Evolutionary conservation across 2,888 invertebrate species (phyloP), one percentile per base, ranked within the genome.

Genomic region (Philereme vetulata): DNA sequence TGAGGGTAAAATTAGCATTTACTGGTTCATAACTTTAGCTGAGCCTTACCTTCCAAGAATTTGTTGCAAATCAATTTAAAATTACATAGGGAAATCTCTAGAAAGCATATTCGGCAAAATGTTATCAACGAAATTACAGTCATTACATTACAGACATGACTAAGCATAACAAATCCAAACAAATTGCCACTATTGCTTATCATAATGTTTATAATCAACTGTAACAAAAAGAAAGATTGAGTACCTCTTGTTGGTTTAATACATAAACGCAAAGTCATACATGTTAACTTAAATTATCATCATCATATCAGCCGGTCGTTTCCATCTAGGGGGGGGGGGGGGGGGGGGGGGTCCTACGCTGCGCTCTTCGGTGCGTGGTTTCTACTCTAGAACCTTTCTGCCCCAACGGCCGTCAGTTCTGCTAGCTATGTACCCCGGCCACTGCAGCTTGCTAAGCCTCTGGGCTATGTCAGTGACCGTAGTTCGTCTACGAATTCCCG

Each of bases 151-250:
- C 21, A 53, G 38, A 36, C 40, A 47, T 46, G 34, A 34, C 46
- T 5, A 51, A 46, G 46, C 51, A 44, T 52, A 47, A 51, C 40
- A 35, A 51, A 57, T 57, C 5, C 5, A 42, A 35, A 42, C 51
- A 47, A 57, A 57, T 51, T 57, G 46, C 51, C 56, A 42, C 46
- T 51, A 36, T 11, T 6, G 36, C 4, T 21, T n/a, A 21, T 40
- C 38, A 34, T 44, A 38, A 50, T 21, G 33, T 8, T 32, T 7
- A 7, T 45, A 56, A 51, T 51, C 47, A 57, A 42, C 47, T 42
- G 51, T 46, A 51, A 42, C 50, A 38, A 46, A 40, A 34, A 40
- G 50, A 51, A 51, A 51, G 45, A 4, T 50, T 45, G 6, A 36
- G 9, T 38, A 53, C 11, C n/a, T 11, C 3, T 2, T 32, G 45